A percentile compares a stretch with the other conserved stretches of the same genome.
These are phyloP conservation scores for Phylloscopus trochiloides DNA, from an alignment of 2,113 vertebrate species.

Conservation along the genomic window DNA sequence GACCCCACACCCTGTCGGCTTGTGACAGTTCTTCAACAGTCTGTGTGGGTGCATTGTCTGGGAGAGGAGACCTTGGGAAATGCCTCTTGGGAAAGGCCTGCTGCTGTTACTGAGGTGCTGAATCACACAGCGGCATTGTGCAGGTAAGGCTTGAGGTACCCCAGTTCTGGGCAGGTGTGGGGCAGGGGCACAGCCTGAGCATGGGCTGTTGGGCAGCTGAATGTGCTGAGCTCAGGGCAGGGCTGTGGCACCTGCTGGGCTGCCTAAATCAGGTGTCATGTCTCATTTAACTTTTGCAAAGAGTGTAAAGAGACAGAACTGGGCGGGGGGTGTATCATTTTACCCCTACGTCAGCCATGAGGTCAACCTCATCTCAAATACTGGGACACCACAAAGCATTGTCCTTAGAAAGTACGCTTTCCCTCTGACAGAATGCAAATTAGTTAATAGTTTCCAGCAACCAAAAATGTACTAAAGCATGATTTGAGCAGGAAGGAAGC, in stretches of 20 bases:
- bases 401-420: background rate
- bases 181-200: background rate
- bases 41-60: accelerated
- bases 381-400: background rate
- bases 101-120: background rate
- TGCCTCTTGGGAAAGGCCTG: background rate
- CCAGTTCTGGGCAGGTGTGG: background rate
- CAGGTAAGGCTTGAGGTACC: background rate
- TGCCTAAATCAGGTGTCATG: accelerated
- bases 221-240: background rate
- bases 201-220: background rate
- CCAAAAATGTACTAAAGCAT: background rate
- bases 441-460: background rate
- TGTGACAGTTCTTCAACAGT: background rate
- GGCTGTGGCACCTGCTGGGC: background rate
- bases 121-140: background rate
- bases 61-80: background rate
- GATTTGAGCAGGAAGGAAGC: background rate
- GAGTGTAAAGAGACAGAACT: background rate
- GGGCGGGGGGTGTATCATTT: background rate
- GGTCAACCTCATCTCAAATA: background rate
- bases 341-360: background rate
- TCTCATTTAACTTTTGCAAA: background rate
- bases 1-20: background rate
- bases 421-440: background rate